Percentiles rank a stretch among this genome's conserved stretches.
These are phyloP conservation scores for Cacatua alba DNA, from an alignment of 2,113 vertebrate genomes.

Conservation along the genomic window DNA sequence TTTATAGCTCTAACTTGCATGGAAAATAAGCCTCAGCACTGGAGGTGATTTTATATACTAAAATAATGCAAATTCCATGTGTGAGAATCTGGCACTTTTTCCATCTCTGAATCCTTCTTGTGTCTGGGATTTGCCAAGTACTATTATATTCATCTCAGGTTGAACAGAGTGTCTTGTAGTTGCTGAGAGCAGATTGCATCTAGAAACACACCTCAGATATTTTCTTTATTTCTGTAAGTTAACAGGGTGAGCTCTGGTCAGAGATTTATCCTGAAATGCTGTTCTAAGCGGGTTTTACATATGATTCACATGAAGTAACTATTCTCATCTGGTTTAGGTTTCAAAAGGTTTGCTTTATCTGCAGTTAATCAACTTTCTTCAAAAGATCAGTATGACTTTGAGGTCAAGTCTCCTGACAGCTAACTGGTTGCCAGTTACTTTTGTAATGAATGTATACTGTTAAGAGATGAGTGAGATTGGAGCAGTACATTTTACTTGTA, in stretches of 20 bases:
- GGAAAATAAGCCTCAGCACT: slow-evolving; percentile 9
- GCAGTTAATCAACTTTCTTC: neutral
- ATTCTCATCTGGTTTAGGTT: neutral
- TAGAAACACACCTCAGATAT: neutral
- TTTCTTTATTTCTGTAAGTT: neutral
- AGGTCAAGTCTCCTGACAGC: neutral
- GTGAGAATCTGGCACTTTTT: slow-evolving; percentile 3
- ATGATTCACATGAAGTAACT: neutral
- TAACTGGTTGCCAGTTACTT: neutral
- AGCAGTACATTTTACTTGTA: neutral
- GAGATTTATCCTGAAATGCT: neutral
- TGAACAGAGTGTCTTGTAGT: neutral
- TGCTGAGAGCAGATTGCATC: neutral
- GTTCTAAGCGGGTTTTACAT: neutral
- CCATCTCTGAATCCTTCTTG: neutral
- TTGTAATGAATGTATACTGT: neutral
- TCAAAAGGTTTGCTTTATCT: neutral
- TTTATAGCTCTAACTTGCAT: neutral
- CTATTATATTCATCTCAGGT: neutral
- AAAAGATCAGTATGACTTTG: neutral
- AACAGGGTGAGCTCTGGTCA: neutral
- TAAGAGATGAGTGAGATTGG: neutral
- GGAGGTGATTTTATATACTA: slow-evolving; percentile 4
- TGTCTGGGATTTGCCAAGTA: neutral
- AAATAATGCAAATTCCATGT: slow-evolving; percentile 25